phyloP scores from a whole-genome alignment of 2,888 invertebrate species.

The Caenorhabditis panamensis region DNA sequence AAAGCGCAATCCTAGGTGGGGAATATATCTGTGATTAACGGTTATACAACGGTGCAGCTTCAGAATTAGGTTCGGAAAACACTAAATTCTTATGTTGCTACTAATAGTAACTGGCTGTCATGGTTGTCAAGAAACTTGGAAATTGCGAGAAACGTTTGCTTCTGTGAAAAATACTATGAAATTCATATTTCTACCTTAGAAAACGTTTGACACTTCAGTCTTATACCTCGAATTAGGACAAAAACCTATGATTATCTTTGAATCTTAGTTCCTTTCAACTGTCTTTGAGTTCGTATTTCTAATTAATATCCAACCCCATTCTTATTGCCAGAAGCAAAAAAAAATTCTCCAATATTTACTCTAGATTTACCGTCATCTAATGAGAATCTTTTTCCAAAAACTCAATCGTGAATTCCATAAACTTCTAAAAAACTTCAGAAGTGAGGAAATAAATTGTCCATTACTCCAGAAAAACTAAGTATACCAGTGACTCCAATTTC shows the following conservation, averaged over 20 bases:
- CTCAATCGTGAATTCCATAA: neutral
- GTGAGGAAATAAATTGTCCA: too few species aligned
- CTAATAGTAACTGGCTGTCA: neutral
- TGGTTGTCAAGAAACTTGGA: neutral
- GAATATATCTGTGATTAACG: slow-evolving; percentile 15
- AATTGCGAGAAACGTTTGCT: too few species aligned
- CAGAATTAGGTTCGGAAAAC: too few species aligned
- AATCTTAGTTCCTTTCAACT: too few species aligned
- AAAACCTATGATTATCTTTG: too few species aligned
- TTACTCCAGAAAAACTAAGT: neutral
- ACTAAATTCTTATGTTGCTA: neutral
- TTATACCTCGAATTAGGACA: too few species aligned
- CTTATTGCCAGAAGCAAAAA: slow-evolving; percentile 52
- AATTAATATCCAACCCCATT: slow-evolving; percentile 2
- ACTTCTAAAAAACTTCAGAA: neutral
- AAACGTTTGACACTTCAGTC: too few species aligned
- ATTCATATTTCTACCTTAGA: too few species aligned
- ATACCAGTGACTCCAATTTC: neutral
- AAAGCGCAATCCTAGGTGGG: slow-evolving; percentile 28
- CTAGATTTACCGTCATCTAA: slow-evolving; percentile 39
- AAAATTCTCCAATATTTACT: slow-evolving; percentile 50
- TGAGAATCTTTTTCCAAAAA: slow-evolving; percentile 18
- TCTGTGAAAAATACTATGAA: too few species aligned
- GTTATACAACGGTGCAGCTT: too few species aligned
- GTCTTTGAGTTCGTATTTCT: slow-evolving; percentile 28